A percentile compares a stretch with the other conserved stretches of the same genome.
Evolutionary conservation across 2,888 invertebrate genomes (phyloP).

Genomic region (Ptilodon capucinus): DNA sequence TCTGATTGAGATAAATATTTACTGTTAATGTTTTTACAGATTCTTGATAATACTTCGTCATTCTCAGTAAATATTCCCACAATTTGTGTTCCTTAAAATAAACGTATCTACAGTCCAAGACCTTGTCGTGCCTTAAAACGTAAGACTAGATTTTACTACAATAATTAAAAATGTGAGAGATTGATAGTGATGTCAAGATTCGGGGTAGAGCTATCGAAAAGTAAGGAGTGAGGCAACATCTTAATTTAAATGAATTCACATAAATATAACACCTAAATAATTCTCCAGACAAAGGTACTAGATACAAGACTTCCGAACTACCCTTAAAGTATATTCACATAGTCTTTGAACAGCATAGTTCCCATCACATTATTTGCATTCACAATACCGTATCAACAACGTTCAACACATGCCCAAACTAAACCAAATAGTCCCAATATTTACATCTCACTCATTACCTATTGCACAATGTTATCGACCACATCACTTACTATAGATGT

Average conservation of each 20-base stretch:
- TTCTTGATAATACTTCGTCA: constrained; percentile 27
- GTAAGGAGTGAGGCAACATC: constrained; percentile 50
- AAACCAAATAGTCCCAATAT: constrained; percentile 18
- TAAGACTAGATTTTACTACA: constrained; percentile 82
- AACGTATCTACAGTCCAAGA: constrained; percentile 74
- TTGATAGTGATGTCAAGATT: constrained; percentile 49
- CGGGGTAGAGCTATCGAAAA: constrained; percentile 39
- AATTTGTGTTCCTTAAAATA: constrained; percentile 64
- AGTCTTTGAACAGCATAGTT: constrained; percentile 47
- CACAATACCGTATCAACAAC: constrained; percentile 29
- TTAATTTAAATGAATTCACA: constrained; percentile 46
- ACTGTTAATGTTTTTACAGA: constrained; percentile 47
- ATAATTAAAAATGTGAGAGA: constrained; percentile 65
- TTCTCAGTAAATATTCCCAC: constrained; percentile 64
- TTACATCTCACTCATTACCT: constrained; percentile 17
- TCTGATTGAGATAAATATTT: constrained; percentile 67
- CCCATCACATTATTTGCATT: constrained; percentile 25
- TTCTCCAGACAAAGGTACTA: constrained; percentile 39
- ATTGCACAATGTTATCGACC: constrained; percentile 23
- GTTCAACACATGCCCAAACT: constrained; percentile 27
- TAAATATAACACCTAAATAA: constrained; percentile 40
- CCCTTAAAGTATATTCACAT: constrained; percentile 49
- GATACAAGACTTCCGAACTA: constrained; percentile 34
- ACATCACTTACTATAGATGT: neutral
- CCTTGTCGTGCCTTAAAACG: constrained; percentile 71